These are phyloP conservation scores for Hippopotamus amphibius DNA, from an alignment of 2,113 vertebrate genomes.

Conservation along the genomic window DNA sequence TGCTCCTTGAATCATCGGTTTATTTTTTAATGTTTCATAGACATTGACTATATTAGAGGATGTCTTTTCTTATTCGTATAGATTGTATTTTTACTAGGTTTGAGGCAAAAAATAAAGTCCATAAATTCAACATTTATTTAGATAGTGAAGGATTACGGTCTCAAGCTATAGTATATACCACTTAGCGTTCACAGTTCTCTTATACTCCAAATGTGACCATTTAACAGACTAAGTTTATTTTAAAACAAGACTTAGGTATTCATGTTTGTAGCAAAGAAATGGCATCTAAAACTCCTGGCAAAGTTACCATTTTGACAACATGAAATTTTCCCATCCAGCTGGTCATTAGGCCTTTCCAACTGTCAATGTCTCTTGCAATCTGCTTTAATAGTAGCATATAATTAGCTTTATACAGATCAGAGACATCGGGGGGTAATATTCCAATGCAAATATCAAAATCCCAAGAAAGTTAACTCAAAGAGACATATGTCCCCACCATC, in stretches of 20 bases:
- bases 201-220: slow-evolving; percentile 64
- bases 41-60: not conserved
- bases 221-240: slow-evolving; percentile 59
- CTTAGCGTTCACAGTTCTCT: not conserved
- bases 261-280: slow-evolving; percentile 81
- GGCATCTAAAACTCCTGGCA: slow-evolving; percentile 81
- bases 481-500: slow-evolving; percentile 81
- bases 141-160: not conserved
- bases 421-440: slow-evolving; percentile 78
- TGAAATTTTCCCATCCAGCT: slow-evolving; percentile 84
- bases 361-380: slow-evolving; percentile 86
- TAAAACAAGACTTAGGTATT: slow-evolving; percentile 69
- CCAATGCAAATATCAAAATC: slow-evolving; percentile 83
- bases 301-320: slow-evolving; percentile 81
- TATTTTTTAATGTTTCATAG: not conserved
- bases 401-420: slow-evolving; percentile 87
- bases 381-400: slow-evolving; percentile 86
- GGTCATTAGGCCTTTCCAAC: slow-evolving; percentile 88
- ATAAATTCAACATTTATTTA: slow-evolving; percentile 38
- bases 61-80: slow-evolving; percentile 13
- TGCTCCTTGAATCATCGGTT: not conserved
- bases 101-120: slow-evolving; percentile 23
- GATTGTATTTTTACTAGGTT: slow-evolving; percentile 36
- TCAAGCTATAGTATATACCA: not conserved
- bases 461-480: slow-evolving; percentile 81